A percentile compares a stretch with the other conserved stretches of the same genome.
phyloP scores from a whole-genome alignment of 2,888 invertebrate genomes.

The Aleiodes alternator region DNA sequence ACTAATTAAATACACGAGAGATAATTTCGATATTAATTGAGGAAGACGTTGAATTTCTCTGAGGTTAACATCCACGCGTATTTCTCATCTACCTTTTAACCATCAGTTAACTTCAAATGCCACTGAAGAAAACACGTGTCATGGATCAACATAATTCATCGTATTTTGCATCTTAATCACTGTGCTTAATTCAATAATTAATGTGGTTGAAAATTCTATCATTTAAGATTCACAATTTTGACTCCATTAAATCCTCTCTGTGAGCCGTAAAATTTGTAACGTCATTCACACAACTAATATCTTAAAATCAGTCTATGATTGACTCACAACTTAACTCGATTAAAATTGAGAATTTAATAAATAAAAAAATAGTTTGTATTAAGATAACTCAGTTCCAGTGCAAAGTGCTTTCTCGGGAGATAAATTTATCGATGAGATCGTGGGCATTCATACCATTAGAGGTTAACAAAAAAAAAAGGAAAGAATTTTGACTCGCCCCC shows the following conservation, averaged over 20 bases:
- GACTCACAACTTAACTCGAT: slow-evolving; percentile 54
- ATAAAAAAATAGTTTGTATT: slow-evolving; percentile 28
- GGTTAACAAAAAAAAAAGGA: not conserved
- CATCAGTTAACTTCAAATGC: too few relatives aligned
- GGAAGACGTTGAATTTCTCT: too few relatives aligned
- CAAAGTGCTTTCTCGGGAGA: slow-evolving; percentile 49
- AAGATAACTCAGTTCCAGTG: slow-evolving; percentile 34
- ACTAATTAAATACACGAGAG: too few relatives aligned
- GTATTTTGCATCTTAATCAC: too few relatives aligned
- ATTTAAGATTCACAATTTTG: not conserved
- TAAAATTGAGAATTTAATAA: slow-evolving; percentile 37
- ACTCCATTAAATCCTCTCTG: too few relatives aligned
- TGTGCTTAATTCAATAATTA: too few relatives aligned
- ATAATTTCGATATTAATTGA: too few relatives aligned
- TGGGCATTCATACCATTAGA: slow-evolving; percentile 9
- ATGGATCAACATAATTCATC: too few relatives aligned
- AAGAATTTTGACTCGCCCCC: slow-evolving; percentile 3
- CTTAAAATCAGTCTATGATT: slow-evolving; percentile 13
- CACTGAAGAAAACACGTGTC: too few relatives aligned
- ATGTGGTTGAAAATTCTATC: too few relatives aligned
- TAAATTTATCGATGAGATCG: slow-evolving; percentile 49
- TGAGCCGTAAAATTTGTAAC: not conserved
- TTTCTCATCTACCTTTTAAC: too few relatives aligned
- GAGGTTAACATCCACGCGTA: too few relatives aligned
- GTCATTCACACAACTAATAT: not conserved